Percentiles rank a stretch among this genome's conserved stretches.
These are phyloP conservation scores for Willowsia nigromaculata DNA, from an alignment of 2,888 invertebrate genomes.

Conservation along the genomic window DNA sequence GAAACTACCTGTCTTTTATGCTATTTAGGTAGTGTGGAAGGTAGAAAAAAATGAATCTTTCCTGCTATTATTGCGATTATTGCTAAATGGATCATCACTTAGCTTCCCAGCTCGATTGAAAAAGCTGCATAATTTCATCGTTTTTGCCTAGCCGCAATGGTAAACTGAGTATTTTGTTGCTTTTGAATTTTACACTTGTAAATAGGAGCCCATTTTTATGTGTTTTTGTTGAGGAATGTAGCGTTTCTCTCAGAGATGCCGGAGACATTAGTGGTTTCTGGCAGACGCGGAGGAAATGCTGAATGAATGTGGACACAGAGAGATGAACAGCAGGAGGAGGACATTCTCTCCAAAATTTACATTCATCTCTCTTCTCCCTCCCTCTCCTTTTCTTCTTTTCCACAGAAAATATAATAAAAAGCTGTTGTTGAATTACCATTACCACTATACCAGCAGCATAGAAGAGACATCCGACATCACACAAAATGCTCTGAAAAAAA, in stretches of 20 bases:
- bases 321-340: conserved; percentile 45
- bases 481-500: too few relatives aligned
- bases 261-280: conserved; percentile 63
- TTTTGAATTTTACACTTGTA: too few relatives aligned
- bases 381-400: too few relatives aligned
- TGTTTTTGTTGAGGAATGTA: too few relatives aligned
- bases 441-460: neutral
- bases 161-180: too few relatives aligned
- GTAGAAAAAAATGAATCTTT: neutral
- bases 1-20: neutral
- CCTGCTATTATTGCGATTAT: neutral
- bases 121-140: neutral
- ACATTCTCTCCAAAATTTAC: conserved; percentile 8
- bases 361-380: conserved; percentile 2
- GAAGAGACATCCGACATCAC: too few relatives aligned
- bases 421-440: conserved; percentile 7
- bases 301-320: conserved; percentile 17
- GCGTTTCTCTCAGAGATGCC: too few relatives aligned
- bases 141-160: too few relatives aligned
- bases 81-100: conserved; percentile 30
- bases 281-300: conserved; percentile 38
- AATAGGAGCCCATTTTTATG: too few relatives aligned
- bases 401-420: conserved; percentile 12
- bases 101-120: neutral
- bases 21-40: neutral